Evolutionary conservation across 2,888 invertebrate species (phyloP).

Genomic region (Taenaris catops): DNA sequence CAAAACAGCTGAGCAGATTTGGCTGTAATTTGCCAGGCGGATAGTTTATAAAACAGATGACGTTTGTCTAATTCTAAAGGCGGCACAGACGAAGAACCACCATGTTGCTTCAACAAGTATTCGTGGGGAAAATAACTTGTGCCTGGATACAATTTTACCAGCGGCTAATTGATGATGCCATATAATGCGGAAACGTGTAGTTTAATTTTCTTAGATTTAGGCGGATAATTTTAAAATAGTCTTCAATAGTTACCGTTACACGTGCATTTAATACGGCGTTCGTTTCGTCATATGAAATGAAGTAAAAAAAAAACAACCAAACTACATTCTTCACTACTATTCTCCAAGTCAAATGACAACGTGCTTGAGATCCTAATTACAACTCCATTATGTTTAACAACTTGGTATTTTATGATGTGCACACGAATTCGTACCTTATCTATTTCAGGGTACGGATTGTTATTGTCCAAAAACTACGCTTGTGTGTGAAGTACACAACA

Average conservation of each 20-base stretch:
- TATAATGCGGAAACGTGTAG: no score
- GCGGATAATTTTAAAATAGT: no score
- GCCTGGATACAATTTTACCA: no score
- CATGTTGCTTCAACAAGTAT: no score
- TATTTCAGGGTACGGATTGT: not conserved
- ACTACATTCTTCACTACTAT: constrained; percentile 47
- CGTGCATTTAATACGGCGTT: not conserved
- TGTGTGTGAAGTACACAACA: constrained; percentile 1
- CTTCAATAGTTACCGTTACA: constrained; percentile 28
- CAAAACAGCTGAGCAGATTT: no score
- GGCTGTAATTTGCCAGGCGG: no score
- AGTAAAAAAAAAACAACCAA: constrained; percentile 38
- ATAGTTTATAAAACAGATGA: no score
- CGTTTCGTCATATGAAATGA: constrained; percentile 49
- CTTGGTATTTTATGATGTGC: constrained; percentile 1
- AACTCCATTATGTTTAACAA: constrained; percentile 41
- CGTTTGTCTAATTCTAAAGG: no score
- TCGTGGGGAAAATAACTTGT: no score
- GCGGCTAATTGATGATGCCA: no score
- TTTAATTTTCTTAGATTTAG: no score
- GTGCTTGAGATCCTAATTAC: constrained; percentile 51
- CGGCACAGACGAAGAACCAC: no score
- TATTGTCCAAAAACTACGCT: constrained; percentile 15
- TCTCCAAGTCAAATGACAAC: constrained; percentile 69
- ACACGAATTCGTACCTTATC: constrained; percentile 3